These are phyloP conservation scores for silkworm (Bombyx mori) DNA, from an alignment of 1,140 invertebrate genomes.

Conservation along the genomic window ASM3026992v2 NC_085110.1:5388001-5388500, in stretches of 20 bases:
- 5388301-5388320: slow-evolving; percentile 67
- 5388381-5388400: too few species aligned
- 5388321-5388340: slow-evolving; percentile 68
- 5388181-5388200: slow-evolving; percentile 83
- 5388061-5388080: too few species aligned
- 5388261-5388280: slow-evolving; percentile 83
- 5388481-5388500: too few species aligned
- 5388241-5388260: slow-evolving; percentile 86
- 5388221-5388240: slow-evolving; percentile 90
- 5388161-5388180: slow-evolving; percentile 81
- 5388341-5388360: too few species aligned
- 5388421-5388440: too few species aligned
- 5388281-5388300: slow-evolving; percentile 73
- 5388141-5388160: slow-evolving; percentile 82
- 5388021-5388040: too few species aligned
- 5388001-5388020: too few species aligned
- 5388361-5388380: too few species aligned
- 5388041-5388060: neutral
- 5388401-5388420: too few species aligned
- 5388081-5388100: slow-evolving; percentile 3
- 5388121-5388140: slow-evolving; percentile 76
- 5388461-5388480: too few species aligned
- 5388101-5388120: slow-evolving; percentile 64
- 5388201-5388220: slow-evolving; percentile 86
- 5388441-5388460: too few species aligned